phyloP scores from a whole-genome alignment of 2,113 vertebrate genomes.

The Channa maculata region DNA sequence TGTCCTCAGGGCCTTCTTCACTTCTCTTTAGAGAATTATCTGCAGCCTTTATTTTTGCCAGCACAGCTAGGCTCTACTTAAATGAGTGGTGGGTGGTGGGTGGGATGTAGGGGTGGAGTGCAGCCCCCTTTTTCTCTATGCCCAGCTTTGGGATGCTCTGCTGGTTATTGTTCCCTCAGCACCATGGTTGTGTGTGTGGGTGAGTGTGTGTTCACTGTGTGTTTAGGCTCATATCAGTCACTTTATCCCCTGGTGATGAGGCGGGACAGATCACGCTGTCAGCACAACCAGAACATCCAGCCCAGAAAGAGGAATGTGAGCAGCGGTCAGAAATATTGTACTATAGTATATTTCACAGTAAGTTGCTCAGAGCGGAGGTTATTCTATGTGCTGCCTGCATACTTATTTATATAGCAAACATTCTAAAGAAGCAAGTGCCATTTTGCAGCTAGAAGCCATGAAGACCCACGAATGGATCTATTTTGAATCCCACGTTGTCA shows the following conservation, averaged over 20 bases:
- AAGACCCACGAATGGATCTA: conserved; percentile 38
- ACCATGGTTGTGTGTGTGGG: neutral
- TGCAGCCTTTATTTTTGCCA: conserved; percentile 70
- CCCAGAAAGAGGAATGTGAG: conserved; percentile 50
- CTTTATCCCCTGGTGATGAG: conserved; percentile 62
- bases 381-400: conserved; percentile 27
- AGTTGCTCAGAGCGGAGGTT: conserved; percentile 39
- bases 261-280: conserved; percentile 65
- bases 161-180: conserved; percentile 68
- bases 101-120: conserved; percentile 37
- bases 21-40: conserved; percentile 62
- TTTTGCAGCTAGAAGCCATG: conserved; percentile 31
- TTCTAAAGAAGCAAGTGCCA: conserved; percentile 35
- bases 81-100: conserved; percentile 37
- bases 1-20: conserved; percentile 57
- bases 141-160: conserved; percentile 62
- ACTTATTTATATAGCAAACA: conserved; percentile 70
- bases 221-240: conserved; percentile 70
- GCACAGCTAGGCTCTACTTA: conserved; percentile 57
- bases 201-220: conserved; percentile 51
- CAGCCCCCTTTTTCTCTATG: conserved; percentile 53
- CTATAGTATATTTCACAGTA: conserved; percentile 52
- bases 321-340: conserved; percentile 38
- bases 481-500: conserved; percentile 11
- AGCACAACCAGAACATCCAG: conserved; percentile 63